These are phyloP conservation scores for Notospermus geniculatus DNA, from an alignment of 1,140 invertebrate species.

Conservation along the genomic window DNA sequence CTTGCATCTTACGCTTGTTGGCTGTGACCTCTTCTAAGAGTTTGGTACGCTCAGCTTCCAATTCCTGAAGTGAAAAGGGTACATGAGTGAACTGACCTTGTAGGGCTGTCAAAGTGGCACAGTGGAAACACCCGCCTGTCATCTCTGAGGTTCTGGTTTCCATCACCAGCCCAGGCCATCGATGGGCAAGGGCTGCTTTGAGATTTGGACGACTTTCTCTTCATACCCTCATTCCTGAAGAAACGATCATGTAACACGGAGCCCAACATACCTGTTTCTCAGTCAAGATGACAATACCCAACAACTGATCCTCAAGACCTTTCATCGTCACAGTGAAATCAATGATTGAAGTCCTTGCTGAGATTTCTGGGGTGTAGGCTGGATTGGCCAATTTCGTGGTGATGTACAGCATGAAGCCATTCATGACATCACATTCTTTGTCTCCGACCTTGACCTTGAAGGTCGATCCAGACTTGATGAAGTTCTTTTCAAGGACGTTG, in stretches of 20 bases:
- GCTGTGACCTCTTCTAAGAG: slow-evolving; percentile 93
- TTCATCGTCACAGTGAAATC: slow-evolving; percentile 98
- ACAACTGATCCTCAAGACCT: slow-evolving; percentile 93
- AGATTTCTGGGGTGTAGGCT: slow-evolving; percentile 93
- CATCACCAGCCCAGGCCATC: too few species aligned
- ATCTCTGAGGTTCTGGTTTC: too few species aligned
- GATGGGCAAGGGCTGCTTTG: too few species aligned
- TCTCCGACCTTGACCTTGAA: slow-evolving; percentile 93
- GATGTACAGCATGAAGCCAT: slow-evolving; percentile 92
- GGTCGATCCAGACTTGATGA: slow-evolving; percentile 94
- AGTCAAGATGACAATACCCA: slow-evolving; percentile 89
- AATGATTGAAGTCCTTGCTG: slow-evolving; percentile 94
- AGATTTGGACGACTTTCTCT: too few species aligned
- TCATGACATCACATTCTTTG: slow-evolving; percentile 95
- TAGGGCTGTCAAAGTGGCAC: too few species aligned
- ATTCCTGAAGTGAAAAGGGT: slow-evolving; percentile 62
- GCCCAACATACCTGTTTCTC: slow-evolving; percentile 74
- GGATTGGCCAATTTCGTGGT: slow-evolving; percentile 96
- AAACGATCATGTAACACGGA: too few species aligned
- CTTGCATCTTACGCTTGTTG: slow-evolving; percentile 94
- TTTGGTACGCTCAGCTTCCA: slow-evolving; percentile 88
- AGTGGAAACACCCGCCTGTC: too few species aligned
- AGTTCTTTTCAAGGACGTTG: slow-evolving; percentile 96
- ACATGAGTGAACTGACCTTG: not conserved
- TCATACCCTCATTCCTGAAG: too few species aligned